A percentile compares a stretch with the other conserved stretches of the same genome.
These are phyloP conservation scores for Colletes latitarsis DNA, from an alignment of 1,140 invertebrate species.

Conservation along the genomic window DNA sequence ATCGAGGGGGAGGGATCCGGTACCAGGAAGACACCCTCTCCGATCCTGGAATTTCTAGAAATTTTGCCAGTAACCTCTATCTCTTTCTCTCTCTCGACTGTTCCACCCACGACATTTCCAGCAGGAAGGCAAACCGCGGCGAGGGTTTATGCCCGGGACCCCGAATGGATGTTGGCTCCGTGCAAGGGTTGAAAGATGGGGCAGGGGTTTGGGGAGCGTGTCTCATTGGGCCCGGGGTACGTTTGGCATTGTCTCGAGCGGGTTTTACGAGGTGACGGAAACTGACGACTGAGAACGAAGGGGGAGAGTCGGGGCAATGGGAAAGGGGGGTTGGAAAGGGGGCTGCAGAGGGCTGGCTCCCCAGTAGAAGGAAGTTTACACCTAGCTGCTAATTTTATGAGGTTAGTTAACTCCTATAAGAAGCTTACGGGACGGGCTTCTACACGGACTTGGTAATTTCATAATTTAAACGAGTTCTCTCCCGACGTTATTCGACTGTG, in stretches of 20 bases:
- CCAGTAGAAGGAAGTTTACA: constrained; percentile 59
- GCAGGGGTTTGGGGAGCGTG: background rate
- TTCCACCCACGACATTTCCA: constrained; percentile 28
- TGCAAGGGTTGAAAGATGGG: too few species aligned
- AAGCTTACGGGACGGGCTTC: constrained; percentile 61
- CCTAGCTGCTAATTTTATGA: constrained; percentile 69
- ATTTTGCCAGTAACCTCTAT: constrained; percentile 20
- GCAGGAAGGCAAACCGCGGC: constrained; percentile 45
- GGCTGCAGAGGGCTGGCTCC: constrained; percentile 8
- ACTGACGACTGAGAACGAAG: constrained; percentile 22
- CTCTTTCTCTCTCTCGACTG: background rate
- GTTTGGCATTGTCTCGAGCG: constrained; percentile 56
- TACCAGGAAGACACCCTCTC: background rate
- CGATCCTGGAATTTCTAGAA: constrained; percentile 21
- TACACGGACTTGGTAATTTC: constrained; percentile 63
- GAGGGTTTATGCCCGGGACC: constrained; percentile 12
- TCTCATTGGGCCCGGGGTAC: constrained; percentile 23
- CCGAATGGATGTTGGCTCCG: background rate
- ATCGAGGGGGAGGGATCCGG: background rate
- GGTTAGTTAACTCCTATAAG: constrained; percentile 69
- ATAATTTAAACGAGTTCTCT: constrained; percentile 64
- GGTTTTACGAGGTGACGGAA: constrained; percentile 64
- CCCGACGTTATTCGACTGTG: background rate
- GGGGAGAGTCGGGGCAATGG: background rate
- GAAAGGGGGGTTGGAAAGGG: background rate